Base-by-base conservation (phyloP, 2,797 vertebrate species). In the Amblyopsis hoosieri region DNA sequence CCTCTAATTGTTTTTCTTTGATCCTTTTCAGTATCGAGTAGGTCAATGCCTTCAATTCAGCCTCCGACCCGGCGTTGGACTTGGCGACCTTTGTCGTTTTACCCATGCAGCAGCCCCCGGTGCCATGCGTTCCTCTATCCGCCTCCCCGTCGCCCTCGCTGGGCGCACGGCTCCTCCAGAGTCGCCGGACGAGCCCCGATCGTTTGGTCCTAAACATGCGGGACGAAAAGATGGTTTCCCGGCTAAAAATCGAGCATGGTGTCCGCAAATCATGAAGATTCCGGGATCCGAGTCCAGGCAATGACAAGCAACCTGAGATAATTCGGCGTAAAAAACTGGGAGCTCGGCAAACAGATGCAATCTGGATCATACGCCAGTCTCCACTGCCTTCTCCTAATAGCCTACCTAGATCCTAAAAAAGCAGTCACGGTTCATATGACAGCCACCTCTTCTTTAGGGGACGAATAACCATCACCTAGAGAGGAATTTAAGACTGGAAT, bases 151-250 rank as follows among this genome's bases (percentile, higher is more conserved):
- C 95, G 88, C 92, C 93, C 88, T 95, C 95, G 89, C 92, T 95
- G 92, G 95, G 94, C 91, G 95, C 95, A 62, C 96, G 96, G 93
- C 95, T 97, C 93, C 95, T 92, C 96, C 96, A 98, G 87, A 98
- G 96, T 95, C 96, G 95, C 93, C 96, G 96, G 92, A 98, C 94
- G 91, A 98, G 96, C 94, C 94, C 93, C 93, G 96, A 96, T 90
- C 96, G 95, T 97, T 97, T 97, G 96, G 96, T 97, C 96, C 96
- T 96, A 93, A 98, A 98, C 96, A 98, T 98, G 93, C 96, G 96
- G 95, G 95, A 96, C 92, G 95, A 93, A 91, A 94, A 93, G 92
- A 94, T 90, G 93, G 92, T 94, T 92, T 89, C 94, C 94, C 96
- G 94, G 96, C 95, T 97, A 97, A 95, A 93, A 93, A 95, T 92